Evolutionary conservation across 1,140 invertebrate genomes (phyloP).

Genomic region (Apocrypta bakeri): DNA sequence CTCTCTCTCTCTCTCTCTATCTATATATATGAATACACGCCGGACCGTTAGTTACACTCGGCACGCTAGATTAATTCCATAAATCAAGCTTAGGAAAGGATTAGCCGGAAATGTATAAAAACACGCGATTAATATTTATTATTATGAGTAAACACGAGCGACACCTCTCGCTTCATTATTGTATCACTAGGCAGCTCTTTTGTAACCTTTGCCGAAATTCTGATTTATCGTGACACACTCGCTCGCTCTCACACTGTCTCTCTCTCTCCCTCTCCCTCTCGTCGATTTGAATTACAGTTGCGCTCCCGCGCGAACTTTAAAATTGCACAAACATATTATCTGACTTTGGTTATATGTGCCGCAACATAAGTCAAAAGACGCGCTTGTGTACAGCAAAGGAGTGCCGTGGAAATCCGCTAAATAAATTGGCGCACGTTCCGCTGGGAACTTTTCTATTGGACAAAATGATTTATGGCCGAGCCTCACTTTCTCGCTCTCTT

Average conservation of each 20-base stretch:
- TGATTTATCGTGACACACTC: not conserved
- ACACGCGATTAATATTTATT: not conserved
- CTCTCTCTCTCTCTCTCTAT: no score
- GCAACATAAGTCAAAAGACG: conserved; percentile 1
- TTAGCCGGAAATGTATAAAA: not conserved
- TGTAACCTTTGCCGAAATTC: not conserved
- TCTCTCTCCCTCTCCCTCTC: not conserved
- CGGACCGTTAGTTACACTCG: not conserved
- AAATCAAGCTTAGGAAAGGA: conserved; percentile 1
- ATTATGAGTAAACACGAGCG: not conserved
- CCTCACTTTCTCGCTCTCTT: conserved; percentile 26
- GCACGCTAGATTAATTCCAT: not conserved
- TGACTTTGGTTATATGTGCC: not conserved
- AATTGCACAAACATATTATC: not conserved
- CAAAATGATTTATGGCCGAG: conserved; percentile 53
- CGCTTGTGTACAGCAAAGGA: not conserved
- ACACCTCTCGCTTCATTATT: not conserved
- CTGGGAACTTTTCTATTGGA: conserved; percentile 52
- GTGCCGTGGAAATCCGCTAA: conserved; percentile 48
- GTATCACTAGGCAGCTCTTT: not conserved
- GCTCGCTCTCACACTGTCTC: no score
- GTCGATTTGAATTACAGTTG: not conserved
- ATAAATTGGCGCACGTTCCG: conserved; percentile 52
- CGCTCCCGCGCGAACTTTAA: not conserved
- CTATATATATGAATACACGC: no score